A percentile compares a stretch with the other conserved stretches of the same genome.
Conservation (phyloP, 2,888 invertebrate genomes). For the Andrena haemorrhoa region DNA sequence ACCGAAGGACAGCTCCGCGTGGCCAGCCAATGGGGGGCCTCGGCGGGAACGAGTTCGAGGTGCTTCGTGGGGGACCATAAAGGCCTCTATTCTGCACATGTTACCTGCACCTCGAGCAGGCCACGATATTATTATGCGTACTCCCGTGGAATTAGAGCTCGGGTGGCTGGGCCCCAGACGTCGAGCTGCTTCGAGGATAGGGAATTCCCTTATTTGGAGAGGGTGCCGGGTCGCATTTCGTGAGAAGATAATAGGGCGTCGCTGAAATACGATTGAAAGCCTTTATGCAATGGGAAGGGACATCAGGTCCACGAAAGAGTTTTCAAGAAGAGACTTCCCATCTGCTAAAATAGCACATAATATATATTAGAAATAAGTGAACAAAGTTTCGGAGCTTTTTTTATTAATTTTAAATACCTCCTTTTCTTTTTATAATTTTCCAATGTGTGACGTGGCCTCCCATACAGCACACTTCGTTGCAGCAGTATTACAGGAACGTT, state of each 20-base stretch:
- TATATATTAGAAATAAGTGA: no score
- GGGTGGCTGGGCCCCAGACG: conserved; percentile 25
- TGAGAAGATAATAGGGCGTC: conserved; percentile 19
- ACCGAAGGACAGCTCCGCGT: conserved; percentile 71
- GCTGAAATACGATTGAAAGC: background rate
- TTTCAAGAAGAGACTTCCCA: no score
- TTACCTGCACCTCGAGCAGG: conserved; percentile 53
- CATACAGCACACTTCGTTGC: no score
- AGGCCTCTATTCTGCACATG: conserved; percentile 37
- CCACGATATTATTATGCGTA: conserved; percentile 59
- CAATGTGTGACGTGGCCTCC: no score
- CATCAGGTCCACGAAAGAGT: no score
- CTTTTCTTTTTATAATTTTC: no score
- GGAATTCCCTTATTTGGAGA: conserved; percentile 9
- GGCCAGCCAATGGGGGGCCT: conserved; percentile 72
- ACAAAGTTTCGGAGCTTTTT: no score
- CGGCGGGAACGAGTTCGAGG: conserved; percentile 73
- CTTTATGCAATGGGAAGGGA: background rate
- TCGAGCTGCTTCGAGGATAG: conserved; percentile 26
- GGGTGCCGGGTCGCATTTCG: conserved; percentile 16
- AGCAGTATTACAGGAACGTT: no score
- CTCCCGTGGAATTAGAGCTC: conserved; percentile 29
- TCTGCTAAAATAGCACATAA: no score
- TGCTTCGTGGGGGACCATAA: conserved; percentile 67
- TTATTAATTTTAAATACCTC: no score